Evolutionary conservation across 2,113 vertebrate genomes (phyloP).

Genomic region (Shinisaurus crocodilurus): DNA sequence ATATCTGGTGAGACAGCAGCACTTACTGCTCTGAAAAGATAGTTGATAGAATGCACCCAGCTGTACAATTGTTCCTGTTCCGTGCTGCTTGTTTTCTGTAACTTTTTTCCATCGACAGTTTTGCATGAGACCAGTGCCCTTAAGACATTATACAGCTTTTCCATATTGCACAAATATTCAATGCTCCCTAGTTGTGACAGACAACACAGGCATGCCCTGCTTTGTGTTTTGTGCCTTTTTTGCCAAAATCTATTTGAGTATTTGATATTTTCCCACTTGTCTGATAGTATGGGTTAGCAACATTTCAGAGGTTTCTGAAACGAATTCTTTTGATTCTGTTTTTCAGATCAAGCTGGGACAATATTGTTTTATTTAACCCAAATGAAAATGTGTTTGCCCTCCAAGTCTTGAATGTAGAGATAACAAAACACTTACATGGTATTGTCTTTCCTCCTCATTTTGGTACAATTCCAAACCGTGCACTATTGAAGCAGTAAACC

Average conservation of each 20-base stretch:
- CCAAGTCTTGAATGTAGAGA: slow-evolving; percentile 57
- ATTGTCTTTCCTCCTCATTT: slow-evolving; percentile 47
- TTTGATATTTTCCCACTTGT: slow-evolving; percentile 45
- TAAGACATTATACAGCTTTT: slow-evolving; percentile 42
- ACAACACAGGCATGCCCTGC: slow-evolving; percentile 55
- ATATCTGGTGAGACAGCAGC: background rate
- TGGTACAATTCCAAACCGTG: slow-evolving; percentile 31
- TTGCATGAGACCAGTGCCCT: slow-evolving; percentile 34
- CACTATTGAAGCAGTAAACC: slow-evolving; percentile 54
- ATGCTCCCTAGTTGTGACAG: slow-evolving; percentile 55
- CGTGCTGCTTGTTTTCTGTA: background rate
- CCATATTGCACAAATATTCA: slow-evolving; percentile 55
- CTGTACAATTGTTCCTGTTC: slow-evolving; percentile 1
- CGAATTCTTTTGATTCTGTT: slow-evolving; percentile 62
- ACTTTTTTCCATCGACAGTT: slow-evolving; percentile 15
- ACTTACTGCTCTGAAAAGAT: background rate
- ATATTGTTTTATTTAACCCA: slow-evolving; percentile 56
- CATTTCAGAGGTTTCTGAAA: slow-evolving; percentile 64
- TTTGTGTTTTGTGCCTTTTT: slow-evolving; percentile 68
- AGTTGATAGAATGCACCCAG: background rate
- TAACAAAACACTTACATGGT: slow-evolving; percentile 69
- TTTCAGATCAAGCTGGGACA: slow-evolving; percentile 3
- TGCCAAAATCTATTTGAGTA: slow-evolving; percentile 42
- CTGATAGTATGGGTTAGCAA: slow-evolving; percentile 62
- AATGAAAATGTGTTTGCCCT: slow-evolving; percentile 59